These are phyloP conservation scores for Paguma larvata DNA, from an alignment of 2,797 vertebrate genomes.

Conservation along the genomic window DNA sequence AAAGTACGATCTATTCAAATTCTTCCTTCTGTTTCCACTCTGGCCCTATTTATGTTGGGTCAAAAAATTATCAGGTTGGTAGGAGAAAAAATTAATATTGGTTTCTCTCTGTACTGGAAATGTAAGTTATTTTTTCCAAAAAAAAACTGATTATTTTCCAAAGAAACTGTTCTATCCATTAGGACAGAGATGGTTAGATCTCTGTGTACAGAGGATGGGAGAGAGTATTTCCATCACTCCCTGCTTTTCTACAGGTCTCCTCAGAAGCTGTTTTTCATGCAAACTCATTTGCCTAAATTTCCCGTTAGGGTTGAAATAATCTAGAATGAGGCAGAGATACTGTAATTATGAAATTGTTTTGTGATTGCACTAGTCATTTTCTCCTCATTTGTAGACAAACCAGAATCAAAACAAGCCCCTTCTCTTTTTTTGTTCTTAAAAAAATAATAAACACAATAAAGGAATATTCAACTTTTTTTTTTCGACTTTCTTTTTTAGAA, in stretches of 20 bases:
- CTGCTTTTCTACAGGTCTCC: background rate
- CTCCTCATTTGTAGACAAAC: constrained; percentile 21
- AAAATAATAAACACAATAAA: background rate
- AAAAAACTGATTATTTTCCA: background rate
- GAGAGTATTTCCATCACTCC: background rate
- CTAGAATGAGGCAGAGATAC: constrained; percentile 47
- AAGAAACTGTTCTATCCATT: background rate
- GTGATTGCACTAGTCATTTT: constrained; percentile 42
- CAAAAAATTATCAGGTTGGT: background rate
- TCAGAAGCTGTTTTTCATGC: background rate
- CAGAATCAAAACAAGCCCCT: constrained; percentile 18
- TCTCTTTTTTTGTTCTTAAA: background rate
- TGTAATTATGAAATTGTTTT: constrained; percentile 37
- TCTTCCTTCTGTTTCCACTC: background rate
- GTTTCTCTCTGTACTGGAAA: background rate
- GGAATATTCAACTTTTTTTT: background rate
- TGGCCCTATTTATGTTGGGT: background rate
- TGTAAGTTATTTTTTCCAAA: background rate
- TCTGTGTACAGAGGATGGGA: background rate
- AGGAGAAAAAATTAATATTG: constrained; percentile 45
- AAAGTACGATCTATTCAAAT: constrained; percentile 46
- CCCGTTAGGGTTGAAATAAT: constrained; percentile 40
- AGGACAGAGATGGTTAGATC: background rate
- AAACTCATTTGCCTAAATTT: constrained; percentile 23
- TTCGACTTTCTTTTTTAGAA: too few relatives aligned